Percentiles rank a stretch among this genome's conserved stretches.
phyloP scores from a whole-genome alignment of 1,140 invertebrate species.

The Saccostrea echinata region DNA sequence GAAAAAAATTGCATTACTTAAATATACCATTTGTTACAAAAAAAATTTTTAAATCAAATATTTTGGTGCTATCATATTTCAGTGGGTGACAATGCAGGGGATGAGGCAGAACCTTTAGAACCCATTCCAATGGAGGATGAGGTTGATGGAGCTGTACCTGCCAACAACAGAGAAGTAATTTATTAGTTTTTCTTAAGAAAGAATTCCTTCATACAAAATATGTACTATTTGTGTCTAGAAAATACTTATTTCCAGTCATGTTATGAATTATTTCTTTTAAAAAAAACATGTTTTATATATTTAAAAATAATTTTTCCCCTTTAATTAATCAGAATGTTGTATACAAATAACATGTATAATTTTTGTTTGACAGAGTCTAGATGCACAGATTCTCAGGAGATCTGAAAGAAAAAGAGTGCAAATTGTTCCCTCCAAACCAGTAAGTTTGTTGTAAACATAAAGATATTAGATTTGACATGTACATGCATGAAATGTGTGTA shows the following conservation, averaged over 20 bases:
- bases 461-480: neutral
- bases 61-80: too few relatives aligned
- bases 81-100: slow-evolving; percentile 36
- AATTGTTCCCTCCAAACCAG: slow-evolving; percentile 59
- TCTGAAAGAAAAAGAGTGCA: slow-evolving; percentile 56
- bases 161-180: slow-evolving; percentile 12
- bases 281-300: too few relatives aligned
- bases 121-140: slow-evolving; percentile 47
- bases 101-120: neutral
- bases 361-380: slow-evolving; percentile 1
- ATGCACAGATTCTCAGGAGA: slow-evolving; percentile 45
- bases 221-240: too few relatives aligned
- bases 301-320: too few relatives aligned
- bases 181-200: neutral
- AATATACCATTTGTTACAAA: too few relatives aligned
- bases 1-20: too few relatives aligned
- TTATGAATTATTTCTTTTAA: too few relatives aligned
- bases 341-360: neutral
- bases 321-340: too few relatives aligned
- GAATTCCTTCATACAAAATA: too few relatives aligned
- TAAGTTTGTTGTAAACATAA: slow-evolving; percentile 50
- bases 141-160: slow-evolving; percentile 47
- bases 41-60: too few relatives aligned
- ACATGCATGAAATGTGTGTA: neutral
- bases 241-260: too few relatives aligned